phyloP scores from a whole-genome alignment of 2,888 invertebrate genomes.

The Taenaris catops region DNA sequence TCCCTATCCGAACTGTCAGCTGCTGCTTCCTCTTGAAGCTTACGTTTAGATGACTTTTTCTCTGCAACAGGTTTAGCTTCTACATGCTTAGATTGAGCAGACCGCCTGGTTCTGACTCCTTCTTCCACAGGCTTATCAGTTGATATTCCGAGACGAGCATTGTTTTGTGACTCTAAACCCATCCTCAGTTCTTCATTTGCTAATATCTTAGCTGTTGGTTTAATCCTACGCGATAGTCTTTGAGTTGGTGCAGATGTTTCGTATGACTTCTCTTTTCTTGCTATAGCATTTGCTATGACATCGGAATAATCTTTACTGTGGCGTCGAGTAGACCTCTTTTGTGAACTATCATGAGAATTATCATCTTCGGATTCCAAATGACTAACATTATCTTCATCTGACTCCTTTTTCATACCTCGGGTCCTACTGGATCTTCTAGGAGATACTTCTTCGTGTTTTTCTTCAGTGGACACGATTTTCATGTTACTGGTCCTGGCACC shows the following conservation, averaged over 20 bases:
- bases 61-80: slow-evolving; percentile 29
- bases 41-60: slow-evolving; percentile 22
- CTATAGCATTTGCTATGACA: slow-evolving; percentile 85
- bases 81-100: slow-evolving; percentile 37
- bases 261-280: slow-evolving; percentile 85
- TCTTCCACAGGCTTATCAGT: slow-evolving; percentile 53
- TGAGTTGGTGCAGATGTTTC: slow-evolving; percentile 53
- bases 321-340: slow-evolving; percentile 82
- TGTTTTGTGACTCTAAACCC: slow-evolving; percentile 79
- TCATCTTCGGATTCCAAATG: slow-evolving; percentile 58
- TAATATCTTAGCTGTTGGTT: slow-evolving; percentile 83
- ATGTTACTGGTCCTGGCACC: slow-evolving; percentile 73
- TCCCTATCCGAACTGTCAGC: slow-evolving; percentile 23
- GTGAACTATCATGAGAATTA: slow-evolving; percentile 53
- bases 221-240: slow-evolving; percentile 75
- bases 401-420: slow-evolving; percentile 52
- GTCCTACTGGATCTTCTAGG: slow-evolving; percentile 55
- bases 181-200: slow-evolving; percentile 82
- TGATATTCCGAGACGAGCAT: slow-evolving; percentile 67
- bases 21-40: slow-evolving; percentile 20
- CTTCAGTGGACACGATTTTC: slow-evolving; percentile 70
- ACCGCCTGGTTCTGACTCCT: slow-evolving; percentile 54
- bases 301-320: slow-evolving; percentile 82
- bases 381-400: slow-evolving; percentile 53
- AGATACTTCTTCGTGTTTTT: slow-evolving; percentile 57